A percentile compares a stretch with the other conserved stretches of the same genome.
Evolutionary conservation across 2,888 invertebrate genomes (phyloP).

Genomic region (Lacanobia wlatinum): DNA sequence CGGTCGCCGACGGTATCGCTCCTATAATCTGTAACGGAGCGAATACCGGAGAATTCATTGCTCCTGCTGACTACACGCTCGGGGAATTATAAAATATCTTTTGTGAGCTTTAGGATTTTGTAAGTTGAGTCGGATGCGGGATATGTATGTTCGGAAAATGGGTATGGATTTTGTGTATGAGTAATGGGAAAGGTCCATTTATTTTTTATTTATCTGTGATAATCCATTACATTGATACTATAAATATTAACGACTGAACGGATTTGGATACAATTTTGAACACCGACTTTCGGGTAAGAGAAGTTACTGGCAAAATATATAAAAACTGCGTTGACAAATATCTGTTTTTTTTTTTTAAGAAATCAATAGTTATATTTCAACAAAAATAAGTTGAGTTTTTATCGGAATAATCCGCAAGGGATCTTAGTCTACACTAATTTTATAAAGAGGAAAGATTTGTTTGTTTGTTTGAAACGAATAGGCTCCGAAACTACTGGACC

Average conservation of each 20-base stretch:
- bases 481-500: too few relatives aligned
- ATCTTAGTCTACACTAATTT: too few relatives aligned
- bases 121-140: conserved; percentile 5
- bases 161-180: background rate
- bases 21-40: conserved; percentile 71
- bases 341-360: background rate
- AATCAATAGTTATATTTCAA: background rate
- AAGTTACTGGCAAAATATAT: background rate
- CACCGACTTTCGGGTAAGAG: background rate
- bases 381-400: background rate
- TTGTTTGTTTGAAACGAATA: too few relatives aligned
- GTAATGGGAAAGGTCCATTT: background rate
- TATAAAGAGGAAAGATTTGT: too few relatives aligned
- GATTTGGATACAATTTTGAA: background rate
- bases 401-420: too few relatives aligned
- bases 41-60: conserved; percentile 69
- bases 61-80: conserved; percentile 65
- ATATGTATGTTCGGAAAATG: background rate
- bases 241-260: too few relatives aligned
- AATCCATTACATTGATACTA: background rate
- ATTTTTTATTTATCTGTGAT: background rate
- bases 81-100: conserved; percentile 65
- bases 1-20: conserved; percentile 61
- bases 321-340: too few relatives aligned
- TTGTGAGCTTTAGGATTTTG: conserved; percentile 27